Conservation (phyloP, 2,113 vertebrate genomes). For the Egretta garzetta region DNA sequence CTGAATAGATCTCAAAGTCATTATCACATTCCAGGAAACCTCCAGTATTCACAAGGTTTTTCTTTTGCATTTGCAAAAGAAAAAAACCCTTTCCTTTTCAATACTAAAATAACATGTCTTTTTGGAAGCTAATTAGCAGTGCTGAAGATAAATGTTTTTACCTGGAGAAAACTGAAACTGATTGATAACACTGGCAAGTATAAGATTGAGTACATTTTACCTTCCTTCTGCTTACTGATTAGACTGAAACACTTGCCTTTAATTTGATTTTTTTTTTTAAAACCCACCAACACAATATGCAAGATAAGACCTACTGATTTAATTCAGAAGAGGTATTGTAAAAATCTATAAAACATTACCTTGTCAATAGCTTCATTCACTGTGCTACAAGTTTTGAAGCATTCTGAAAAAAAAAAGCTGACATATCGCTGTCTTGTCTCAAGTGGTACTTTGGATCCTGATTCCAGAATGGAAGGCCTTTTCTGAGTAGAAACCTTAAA, state of each 20-base stretch:
- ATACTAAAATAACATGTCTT: neutral
- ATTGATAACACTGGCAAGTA: neutral
- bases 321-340: neutral
- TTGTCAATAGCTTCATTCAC: slow-evolving; percentile 82
- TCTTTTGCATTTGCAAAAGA: neutral
- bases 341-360: slow-evolving; percentile 22
- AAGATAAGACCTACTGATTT: neutral
- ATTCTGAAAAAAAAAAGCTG: slow-evolving; percentile 79
- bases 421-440: slow-evolving; percentile 80
- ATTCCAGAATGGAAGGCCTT: slow-evolving; percentile 49
- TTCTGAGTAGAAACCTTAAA: slow-evolving; percentile 36
- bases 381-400: slow-evolving; percentile 74
- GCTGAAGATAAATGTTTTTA: neutral
- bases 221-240: neutral
- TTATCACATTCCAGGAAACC: neutral
- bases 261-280: too few relatives aligned
- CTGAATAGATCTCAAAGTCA: neutral
- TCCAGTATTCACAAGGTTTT: neutral
- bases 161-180: neutral
- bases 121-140: neutral
- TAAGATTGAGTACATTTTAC: neutral
- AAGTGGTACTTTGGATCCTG: slow-evolving; percentile 76
- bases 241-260: neutral
- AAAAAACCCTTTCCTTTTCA: neutral
- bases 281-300: neutral